Evolutionary conservation across 2,113 vertebrate genomes (phyloP).

Genomic region (Tauraco erythrolophus): DNA sequence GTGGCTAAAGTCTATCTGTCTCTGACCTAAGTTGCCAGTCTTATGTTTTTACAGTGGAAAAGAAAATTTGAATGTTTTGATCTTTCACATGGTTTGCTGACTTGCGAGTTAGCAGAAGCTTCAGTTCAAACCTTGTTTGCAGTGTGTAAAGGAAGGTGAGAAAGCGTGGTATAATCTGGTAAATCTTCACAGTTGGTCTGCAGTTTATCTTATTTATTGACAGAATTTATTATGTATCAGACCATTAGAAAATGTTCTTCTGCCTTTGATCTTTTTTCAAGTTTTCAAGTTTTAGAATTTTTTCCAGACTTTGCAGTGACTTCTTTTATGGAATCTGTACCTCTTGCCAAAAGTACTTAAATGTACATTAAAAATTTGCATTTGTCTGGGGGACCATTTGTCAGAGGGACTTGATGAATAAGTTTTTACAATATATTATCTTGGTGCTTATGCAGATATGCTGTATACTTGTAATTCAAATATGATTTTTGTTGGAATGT

Average conservation of each 20-base stretch:
- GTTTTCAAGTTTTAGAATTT: not conserved
- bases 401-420: not conserved
- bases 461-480: not conserved
- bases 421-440: not conserved
- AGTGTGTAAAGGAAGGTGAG: not conserved
- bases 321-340: not conserved
- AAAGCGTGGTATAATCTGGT: not conserved
- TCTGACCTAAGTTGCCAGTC: not conserved
- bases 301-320: slow-evolving; percentile 22
- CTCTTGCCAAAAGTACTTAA: not conserved
- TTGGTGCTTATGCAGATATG: not conserved
- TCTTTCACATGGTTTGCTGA: not conserved
- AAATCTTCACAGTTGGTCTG: not conserved
- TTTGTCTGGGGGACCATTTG: slow-evolving; percentile 48
- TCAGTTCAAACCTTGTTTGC: not conserved
- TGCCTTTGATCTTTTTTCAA: not conserved
- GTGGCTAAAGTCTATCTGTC: not conserved
- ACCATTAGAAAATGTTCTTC: not conserved
- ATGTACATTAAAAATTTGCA: not conserved
- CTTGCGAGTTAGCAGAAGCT: not conserved
- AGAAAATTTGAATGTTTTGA: not conserved
- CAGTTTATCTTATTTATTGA: not conserved
- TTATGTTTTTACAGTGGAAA: not conserved
- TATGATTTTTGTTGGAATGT: not conserved
- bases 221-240: not conserved